Evolutionary conservation across 2,888 invertebrate species (phyloP).

Genomic region (Lochmaea capreae): DNA sequence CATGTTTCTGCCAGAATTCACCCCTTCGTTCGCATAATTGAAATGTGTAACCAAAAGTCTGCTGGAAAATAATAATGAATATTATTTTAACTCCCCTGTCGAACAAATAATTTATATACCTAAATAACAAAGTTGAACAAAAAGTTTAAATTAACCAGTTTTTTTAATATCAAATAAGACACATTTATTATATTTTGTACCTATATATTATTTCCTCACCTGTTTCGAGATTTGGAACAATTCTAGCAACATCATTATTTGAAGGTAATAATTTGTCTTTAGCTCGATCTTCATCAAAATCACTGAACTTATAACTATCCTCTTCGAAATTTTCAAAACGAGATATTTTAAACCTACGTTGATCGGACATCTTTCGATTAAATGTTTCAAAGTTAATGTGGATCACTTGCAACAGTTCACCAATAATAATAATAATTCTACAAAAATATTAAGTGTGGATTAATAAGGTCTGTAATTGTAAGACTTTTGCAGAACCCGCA

Average conservation of each 20-base stretch:
- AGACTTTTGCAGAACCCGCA: slow-evolving; percentile 49
- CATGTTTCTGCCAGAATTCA: neutral
- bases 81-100: too few species aligned
- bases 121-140: too few species aligned
- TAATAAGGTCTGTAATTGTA: slow-evolving; percentile 36
- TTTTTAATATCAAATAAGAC: too few species aligned
- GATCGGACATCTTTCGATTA: slow-evolving; percentile 68
- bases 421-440: neutral
- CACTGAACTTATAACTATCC: slow-evolving; percentile 67
- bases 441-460: slow-evolving; percentile 13
- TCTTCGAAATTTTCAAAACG: slow-evolving; percentile 72
- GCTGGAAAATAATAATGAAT: too few species aligned
- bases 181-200: too few species aligned
- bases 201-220: slow-evolving; percentile 36
- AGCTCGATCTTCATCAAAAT: slow-evolving; percentile 56
- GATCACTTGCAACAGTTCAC: slow-evolving; percentile 10
- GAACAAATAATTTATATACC: too few species aligned
- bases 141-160: too few species aligned
- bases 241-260: slow-evolving; percentile 42
- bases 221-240: slow-evolving; percentile 38
- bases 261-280: slow-evolving; percentile 56
- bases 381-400: slow-evolving; percentile 32
- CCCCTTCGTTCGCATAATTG: too few species aligned
- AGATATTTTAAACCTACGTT: slow-evolving; percentile 70
- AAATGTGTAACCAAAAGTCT: too few species aligned